phyloP scores from a whole-genome alignment of 2,888 invertebrate genomes.

The Ectobius pallidus region DNA sequence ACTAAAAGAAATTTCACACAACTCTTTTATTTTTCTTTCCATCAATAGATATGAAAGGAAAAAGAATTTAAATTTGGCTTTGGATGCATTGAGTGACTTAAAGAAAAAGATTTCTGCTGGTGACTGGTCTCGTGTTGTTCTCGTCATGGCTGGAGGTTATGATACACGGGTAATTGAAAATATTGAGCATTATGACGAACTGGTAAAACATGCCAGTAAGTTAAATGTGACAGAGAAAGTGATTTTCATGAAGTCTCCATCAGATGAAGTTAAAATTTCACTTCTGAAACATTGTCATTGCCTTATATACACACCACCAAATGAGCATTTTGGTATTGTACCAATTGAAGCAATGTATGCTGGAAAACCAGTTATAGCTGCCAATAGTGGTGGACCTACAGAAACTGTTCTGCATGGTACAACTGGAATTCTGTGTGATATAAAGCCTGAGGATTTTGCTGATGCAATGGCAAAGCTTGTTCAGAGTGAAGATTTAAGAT shows the following conservation, averaged over 20 bases:
- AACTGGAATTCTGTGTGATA: constrained; percentile 82
- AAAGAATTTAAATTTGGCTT: constrained; percentile 88
- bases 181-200: constrained; percentile 79
- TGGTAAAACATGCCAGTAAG: constrained; percentile 68
- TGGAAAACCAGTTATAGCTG: constrained; percentile 91
- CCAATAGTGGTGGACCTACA: constrained; percentile 92
- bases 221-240: constrained; percentile 73
- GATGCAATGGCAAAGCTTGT: constrained; percentile 75
- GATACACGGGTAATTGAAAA: constrained; percentile 89
- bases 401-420: constrained; percentile 85
- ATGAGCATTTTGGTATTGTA: constrained; percentile 99
- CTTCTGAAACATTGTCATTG: constrained; percentile 78
- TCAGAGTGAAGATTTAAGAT: constrained; percentile 63
- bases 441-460: constrained; percentile 73
- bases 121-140: constrained; percentile 72
- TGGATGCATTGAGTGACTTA: constrained; percentile 77
- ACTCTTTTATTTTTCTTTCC: constrained; percentile 77
- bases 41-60: constrained; percentile 98
- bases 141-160: constrained; percentile 96
- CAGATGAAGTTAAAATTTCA: constrained; percentile 81
- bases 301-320: constrained; percentile 92
- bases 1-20: constrained; percentile 51
- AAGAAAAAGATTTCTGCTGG: constrained; percentile 59
- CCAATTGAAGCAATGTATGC: constrained; percentile 98
- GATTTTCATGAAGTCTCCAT: constrained; percentile 85